Evolutionary conservation across 2,888 invertebrate species (phyloP), one percentile per base, ranked within the genome.

Genomic region (Eristalis pertinax): DNA sequence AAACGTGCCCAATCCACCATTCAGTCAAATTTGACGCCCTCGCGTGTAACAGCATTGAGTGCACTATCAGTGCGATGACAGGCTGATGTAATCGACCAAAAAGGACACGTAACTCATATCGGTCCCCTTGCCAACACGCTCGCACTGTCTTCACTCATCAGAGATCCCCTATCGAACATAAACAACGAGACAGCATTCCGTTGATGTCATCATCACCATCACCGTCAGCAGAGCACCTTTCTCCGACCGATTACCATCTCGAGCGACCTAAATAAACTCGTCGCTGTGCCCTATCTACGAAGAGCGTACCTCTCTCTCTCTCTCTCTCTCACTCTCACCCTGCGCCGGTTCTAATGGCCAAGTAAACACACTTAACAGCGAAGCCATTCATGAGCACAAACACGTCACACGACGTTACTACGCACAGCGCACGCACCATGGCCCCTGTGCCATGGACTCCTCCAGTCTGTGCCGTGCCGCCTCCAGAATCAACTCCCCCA

Each of bases 331-430:
- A 7, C 10, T 10, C 8, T 32, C 26, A 7, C 10, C 35, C 19
- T 24, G 19, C 35, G 32, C 60, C 19, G 35, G 29, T 64, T 63
- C 60, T 73, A 80, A 80, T 80, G 73, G 74, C 67, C 73, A 74
- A 74, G 73, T 74, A 80, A 80, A 80, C 74, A 80, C 65, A 74
- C 62, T 80, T 80, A 63, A 74, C 63, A 74, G 35, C 63, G 62
- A 80, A 80, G 26, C 73, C 74, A 74, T 80, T 80, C 80, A 80
- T 73, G 67, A 68, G 63, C 56, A 35, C 67, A 67, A 64, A 29
- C 35, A 78, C 63, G 29, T 13, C 43, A 29, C 56, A 76, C 38
- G 41, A 41, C 41, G 60, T 74, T 65, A 22, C 64, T 65, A 60
- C 60, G 60, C 60, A 29, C 60, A 60, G 26, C 15, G 26, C 60